These are phyloP conservation scores for Glaucomys volans DNA, from an alignment of 2,113 vertebrate genomes.

Conservation along the genomic window DNA sequence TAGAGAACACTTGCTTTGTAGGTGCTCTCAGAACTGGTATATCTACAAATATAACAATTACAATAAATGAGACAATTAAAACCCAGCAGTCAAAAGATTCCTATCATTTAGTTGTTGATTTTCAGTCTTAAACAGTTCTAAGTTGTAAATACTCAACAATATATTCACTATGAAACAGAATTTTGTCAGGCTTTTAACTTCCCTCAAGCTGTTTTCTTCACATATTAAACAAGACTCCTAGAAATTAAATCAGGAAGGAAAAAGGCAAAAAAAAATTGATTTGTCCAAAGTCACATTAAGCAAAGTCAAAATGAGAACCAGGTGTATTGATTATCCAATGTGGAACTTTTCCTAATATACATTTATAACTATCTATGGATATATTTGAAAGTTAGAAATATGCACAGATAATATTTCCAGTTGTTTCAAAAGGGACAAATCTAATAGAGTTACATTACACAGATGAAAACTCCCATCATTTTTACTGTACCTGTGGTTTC, in stretches of 20 bases:
- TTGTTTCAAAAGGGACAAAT: neutral
- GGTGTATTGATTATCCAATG: neutral
- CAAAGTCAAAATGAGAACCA: neutral
- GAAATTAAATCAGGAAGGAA: neutral
- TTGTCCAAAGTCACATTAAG: neutral
- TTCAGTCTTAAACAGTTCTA: neutral
- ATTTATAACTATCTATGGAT: neutral
- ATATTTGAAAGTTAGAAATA: neutral
- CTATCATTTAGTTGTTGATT: neutral
- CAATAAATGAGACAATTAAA: neutral
- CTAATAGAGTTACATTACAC: neutral
- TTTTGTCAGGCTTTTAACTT: neutral
- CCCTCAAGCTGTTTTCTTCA: constrained; percentile 1
- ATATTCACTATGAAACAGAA: neutral
- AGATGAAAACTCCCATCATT: neutral
- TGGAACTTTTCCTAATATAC: neutral
- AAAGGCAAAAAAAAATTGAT: neutral
- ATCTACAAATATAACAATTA: neutral
- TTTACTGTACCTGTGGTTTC: constrained; percentile 92
- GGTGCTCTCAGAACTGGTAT: neutral
- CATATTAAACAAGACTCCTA: neutral
- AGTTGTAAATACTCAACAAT: neutral
- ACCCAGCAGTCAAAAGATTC: neutral
- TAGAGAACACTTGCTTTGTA: neutral
- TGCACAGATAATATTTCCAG: neutral